Evolutionary conservation across 2,797 vertebrate species (phyloP).

Genomic region (Tolypeutes matacus): DNA sequence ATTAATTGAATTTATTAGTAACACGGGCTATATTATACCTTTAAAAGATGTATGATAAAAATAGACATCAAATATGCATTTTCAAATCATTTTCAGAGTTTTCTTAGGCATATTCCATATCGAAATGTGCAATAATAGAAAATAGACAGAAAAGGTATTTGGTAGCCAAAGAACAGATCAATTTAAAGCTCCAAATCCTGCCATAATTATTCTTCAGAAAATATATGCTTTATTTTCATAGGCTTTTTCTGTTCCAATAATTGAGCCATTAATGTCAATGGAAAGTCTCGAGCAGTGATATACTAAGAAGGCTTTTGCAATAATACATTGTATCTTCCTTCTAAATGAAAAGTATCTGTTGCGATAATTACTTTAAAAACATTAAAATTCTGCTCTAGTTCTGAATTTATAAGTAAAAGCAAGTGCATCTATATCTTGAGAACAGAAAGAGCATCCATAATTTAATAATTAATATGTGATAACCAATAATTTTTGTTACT

Average conservation of each 20-base stretch:
- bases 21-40: conserved; percentile 63
- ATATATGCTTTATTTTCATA: conserved; percentile 82
- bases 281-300: conserved; percentile 85
- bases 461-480: conserved; percentile 82
- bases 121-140: conserved; percentile 68
- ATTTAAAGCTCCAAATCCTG: conserved; percentile 67
- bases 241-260: conserved; percentile 85
- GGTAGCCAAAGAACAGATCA: conserved; percentile 68
- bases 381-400: conserved; percentile 80
- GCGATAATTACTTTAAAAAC: conserved; percentile 84
- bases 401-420: conserved; percentile 83
- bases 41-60: conserved; percentile 75
- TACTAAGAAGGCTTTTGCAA: conserved; percentile 83
- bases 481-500: conserved; percentile 80
- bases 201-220: conserved; percentile 75
- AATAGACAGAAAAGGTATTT: conserved; percentile 66
- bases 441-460: conserved; percentile 83
- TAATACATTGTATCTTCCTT: conserved; percentile 85
- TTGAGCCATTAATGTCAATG: conserved; percentile 85
- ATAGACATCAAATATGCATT: conserved; percentile 57
- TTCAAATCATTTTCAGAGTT: conserved; percentile 74
- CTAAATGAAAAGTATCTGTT: conserved; percentile 86
- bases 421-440: conserved; percentile 74
- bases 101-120: conserved; percentile 75
- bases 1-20: conserved; percentile 79